Conservation (phyloP, 2,888 invertebrate species). For the Cheilosia vernalis region DNA sequence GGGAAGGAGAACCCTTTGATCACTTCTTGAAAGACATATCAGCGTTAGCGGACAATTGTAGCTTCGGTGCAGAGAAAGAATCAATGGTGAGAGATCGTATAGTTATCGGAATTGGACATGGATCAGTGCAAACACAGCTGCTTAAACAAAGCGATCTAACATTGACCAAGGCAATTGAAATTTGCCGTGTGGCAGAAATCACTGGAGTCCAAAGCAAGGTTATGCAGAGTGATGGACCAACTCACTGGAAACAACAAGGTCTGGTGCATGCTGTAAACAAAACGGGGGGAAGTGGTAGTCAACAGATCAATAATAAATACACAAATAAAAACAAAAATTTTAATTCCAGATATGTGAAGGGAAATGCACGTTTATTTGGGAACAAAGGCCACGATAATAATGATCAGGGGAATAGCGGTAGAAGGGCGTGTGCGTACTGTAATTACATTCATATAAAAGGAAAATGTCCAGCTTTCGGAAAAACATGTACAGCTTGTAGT, state of each 20-base stretch:
- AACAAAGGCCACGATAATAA: not conserved
- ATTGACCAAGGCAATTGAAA: constrained; percentile 24
- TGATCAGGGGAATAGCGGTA: not conserved
- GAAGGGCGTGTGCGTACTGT: constrained; percentile 21
- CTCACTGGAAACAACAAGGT: constrained; percentile 11
- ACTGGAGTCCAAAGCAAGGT: constrained; percentile 15
- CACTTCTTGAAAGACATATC: constrained; percentile 18
- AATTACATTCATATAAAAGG: constrained; percentile 5
- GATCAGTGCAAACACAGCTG: constrained; percentile 16
- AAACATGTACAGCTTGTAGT: constrained; percentile 16
- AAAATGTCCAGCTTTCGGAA: constrained; percentile 24
- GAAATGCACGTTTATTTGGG: constrained; percentile 9
- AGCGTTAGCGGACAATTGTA: constrained; percentile 26
- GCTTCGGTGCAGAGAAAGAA: constrained; percentile 24
- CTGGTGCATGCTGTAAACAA: not conserved
- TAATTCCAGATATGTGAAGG: constrained; percentile 12
- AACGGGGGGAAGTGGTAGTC: constrained; percentile 5
- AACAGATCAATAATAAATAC: too few relatives aligned
- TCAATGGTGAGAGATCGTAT: constrained; percentile 45
- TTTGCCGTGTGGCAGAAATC: constrained; percentile 40
- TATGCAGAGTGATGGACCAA: constrained; percentile 22
- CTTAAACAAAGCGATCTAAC: constrained; percentile 36
- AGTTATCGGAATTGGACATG: constrained; percentile 27
- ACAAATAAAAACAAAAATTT: too few relatives aligned
- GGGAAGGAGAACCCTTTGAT: constrained; percentile 22